Conservation (phyloP, 2,888 invertebrate species). For the Pimpla rufipes region DNA sequence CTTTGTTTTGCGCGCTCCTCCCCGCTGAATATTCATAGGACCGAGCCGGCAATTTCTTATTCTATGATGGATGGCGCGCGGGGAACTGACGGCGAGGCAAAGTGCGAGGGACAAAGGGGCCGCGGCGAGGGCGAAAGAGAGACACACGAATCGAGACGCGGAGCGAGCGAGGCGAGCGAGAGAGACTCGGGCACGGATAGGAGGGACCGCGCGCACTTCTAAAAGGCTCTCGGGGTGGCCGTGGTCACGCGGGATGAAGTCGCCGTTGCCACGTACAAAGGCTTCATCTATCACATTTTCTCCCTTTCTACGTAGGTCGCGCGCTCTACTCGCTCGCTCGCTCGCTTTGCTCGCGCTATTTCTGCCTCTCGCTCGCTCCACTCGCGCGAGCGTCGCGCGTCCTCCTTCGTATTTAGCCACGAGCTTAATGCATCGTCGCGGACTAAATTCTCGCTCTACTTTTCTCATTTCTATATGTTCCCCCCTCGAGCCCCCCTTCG, state of each 20-base stretch:
- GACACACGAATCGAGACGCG: background rate
- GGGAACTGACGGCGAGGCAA: constrained; percentile 62
- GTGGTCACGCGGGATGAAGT: constrained; percentile 46
- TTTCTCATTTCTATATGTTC: constrained; percentile 6
- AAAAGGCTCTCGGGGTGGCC: constrained; percentile 12
- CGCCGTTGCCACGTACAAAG: constrained; percentile 69
- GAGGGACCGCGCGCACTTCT: constrained; percentile 73
- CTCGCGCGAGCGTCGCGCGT: background rate
- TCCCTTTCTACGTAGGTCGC: constrained; percentile 48
- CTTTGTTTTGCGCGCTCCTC: constrained; percentile 68
- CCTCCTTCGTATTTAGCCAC: constrained; percentile 51
- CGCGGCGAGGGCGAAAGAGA: constrained; percentile 32
- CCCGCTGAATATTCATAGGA: constrained; percentile 77
- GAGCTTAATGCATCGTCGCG: constrained; percentile 51
- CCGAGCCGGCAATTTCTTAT: constrained; percentile 73
- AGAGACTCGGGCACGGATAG: no score
- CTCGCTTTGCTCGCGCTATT: background rate
- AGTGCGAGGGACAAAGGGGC: constrained; percentile 51
- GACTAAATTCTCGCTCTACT: constrained; percentile 55
- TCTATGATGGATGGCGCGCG: constrained; percentile 75
- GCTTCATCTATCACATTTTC: constrained; percentile 75
- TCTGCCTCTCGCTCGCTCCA: background rate
- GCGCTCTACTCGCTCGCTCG: background rate
- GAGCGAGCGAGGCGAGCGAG: constrained; percentile 39
- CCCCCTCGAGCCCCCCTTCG: no score